Evolutionary conservation across 2,797 vertebrate species (phyloP).

Genomic region (Sebastes hopkinsi): DNA sequence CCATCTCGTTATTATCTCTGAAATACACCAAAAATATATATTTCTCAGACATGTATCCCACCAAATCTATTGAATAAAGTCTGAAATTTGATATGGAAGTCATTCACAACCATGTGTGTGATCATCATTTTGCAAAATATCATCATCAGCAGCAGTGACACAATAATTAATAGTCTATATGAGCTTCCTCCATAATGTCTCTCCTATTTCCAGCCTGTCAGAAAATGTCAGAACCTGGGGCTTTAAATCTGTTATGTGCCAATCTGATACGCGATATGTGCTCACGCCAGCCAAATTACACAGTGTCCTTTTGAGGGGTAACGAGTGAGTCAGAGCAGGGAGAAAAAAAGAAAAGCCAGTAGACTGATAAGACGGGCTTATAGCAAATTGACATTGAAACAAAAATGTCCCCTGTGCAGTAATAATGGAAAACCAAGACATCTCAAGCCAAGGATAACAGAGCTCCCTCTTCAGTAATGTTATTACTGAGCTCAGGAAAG

Average conservation of each 20-base stretch:
- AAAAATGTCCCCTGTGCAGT: constrained; percentile 39
- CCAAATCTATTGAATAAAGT: neutral
- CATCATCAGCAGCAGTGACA: neutral
- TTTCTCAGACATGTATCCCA: neutral
- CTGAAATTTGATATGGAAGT: neutral
- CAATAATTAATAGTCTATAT: neutral
- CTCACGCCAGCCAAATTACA: constrained; percentile 38
- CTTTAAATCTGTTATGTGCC: constrained; percentile 29
- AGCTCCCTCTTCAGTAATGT: neutral
- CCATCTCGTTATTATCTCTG: neutral
- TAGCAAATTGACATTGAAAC: constrained; percentile 48
- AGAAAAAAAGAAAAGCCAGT: neutral
- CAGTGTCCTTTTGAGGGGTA: constrained; percentile 30
- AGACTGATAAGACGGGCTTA: constrained; percentile 47
- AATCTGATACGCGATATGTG: constrained; percentile 39
- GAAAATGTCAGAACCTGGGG: constrained; percentile 11
- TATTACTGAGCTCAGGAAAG: neutral
- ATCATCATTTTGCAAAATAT: neutral
- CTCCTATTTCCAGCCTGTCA: neutral
- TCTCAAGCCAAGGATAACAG: constrained; percentile 30
- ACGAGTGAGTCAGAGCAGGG: constrained; percentile 8
- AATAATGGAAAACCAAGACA: constrained; percentile 35
- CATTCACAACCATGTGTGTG: too few species aligned
- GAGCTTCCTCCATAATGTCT: neutral
- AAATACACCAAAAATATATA: neutral